Conservation (phyloP, 2,113 vertebrate species). For the Petrocephalus microphthalmus region DNA sequence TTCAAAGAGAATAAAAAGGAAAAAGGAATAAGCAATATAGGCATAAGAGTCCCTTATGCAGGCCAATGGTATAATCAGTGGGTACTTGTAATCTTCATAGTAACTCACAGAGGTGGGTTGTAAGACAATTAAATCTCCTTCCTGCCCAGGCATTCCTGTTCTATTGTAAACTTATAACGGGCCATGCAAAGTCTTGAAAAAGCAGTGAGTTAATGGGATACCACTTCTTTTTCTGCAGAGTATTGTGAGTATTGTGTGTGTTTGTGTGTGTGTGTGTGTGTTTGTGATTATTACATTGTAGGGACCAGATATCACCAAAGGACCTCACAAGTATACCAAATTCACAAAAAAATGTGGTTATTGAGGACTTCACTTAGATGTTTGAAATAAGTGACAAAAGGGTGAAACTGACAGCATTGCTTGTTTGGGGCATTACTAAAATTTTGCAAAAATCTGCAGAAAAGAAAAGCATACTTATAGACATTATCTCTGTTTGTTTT, state of each 20-base stretch:
- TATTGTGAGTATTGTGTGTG: constrained; percentile 12
- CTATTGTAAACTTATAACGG: constrained; percentile 68
- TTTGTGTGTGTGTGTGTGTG: constrained; percentile 10
- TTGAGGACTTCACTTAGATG: too few species aligned
- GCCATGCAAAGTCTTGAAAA: constrained; percentile 63
- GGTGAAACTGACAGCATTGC: too few species aligned
- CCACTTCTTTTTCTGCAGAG: constrained; percentile 28
- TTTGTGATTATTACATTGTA: neutral
- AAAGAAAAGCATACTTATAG: too few species aligned
- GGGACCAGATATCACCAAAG: neutral
- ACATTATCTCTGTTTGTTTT: too few species aligned
- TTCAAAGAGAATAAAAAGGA: constrained; percentile 79
- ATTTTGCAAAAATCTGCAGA: too few species aligned
- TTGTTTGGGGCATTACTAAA: too few species aligned
- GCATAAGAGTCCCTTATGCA: constrained; percentile 72
- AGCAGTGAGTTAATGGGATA: constrained; percentile 77
- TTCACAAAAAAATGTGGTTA: too few species aligned
- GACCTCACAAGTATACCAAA: neutral
- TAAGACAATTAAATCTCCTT: constrained; percentile 72
- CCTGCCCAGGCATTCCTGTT: constrained; percentile 70
- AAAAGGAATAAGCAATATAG: constrained; percentile 80
- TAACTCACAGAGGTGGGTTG: constrained; percentile 73
- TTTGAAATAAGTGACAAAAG: too few species aligned
- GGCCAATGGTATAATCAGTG: constrained; percentile 80
- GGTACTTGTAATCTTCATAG: constrained; percentile 80